Conservation (phyloP, 2,113 vertebrate species). For the Lonchura striata region DNA sequence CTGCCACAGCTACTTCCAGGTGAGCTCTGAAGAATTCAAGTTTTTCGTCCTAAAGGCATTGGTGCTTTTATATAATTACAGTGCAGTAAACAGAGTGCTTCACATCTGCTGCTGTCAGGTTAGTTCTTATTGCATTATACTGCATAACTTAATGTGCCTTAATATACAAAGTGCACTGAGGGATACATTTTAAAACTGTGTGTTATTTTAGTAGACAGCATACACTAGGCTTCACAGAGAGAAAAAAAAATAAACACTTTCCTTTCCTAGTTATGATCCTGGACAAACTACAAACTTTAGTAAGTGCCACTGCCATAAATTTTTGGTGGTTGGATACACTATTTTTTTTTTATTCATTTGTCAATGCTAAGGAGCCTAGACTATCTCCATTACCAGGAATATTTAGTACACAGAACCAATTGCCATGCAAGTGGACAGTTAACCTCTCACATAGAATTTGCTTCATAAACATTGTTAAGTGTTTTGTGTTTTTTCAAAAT, state of each 20-base stretch:
- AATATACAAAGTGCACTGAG: neutral
- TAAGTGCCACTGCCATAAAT: neutral
- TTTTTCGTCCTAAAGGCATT: neutral
- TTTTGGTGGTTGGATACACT: neutral
- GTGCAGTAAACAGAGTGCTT: neutral
- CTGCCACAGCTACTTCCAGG: neutral
- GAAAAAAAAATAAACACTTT: neutral
- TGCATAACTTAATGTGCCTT: neutral
- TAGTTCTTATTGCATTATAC: neutral
- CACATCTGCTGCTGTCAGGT: neutral
- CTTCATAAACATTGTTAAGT: neutral
- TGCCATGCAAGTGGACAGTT: neutral
- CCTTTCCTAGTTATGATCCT: neutral
- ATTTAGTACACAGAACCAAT: neutral
- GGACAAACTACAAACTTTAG: neutral
- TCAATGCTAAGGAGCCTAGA: neutral
- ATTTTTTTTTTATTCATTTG: neutral
- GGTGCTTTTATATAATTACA: neutral
- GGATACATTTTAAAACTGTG: neutral
- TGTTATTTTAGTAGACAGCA: slow-evolving; percentile 6
- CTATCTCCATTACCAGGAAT: neutral
- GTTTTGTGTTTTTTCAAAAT: neutral
- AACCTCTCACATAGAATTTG: neutral
- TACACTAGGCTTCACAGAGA: neutral
- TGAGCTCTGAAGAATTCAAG: neutral